phyloP scores from a whole-genome alignment of 2,797 vertebrate species.

The Tokudaia tokunoshimensis region DNA sequence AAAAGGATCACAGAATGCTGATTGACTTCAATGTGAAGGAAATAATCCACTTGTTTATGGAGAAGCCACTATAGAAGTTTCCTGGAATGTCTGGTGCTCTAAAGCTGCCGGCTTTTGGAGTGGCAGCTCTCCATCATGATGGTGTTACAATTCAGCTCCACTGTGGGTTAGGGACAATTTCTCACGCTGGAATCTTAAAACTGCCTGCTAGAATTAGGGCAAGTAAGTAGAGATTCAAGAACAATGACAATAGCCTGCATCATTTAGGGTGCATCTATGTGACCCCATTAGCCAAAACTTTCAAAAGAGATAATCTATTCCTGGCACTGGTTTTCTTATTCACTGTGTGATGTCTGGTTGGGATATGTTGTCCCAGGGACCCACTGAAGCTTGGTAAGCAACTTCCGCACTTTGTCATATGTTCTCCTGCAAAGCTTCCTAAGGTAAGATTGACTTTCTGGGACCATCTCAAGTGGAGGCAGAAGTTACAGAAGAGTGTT shows the following conservation, averaged over 20 bases:
- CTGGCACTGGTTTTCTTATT: neutral
- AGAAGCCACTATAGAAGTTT: neutral
- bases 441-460: neutral
- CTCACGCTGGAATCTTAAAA: neutral
- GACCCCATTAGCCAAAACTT: neutral
- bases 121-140: slow-evolving; percentile 2
- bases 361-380: neutral
- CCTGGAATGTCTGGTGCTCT: neutral
- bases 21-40: neutral
- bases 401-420: neutral
- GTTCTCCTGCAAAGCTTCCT: neutral
- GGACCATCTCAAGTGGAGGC: neutral
- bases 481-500: neutral
- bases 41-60: neutral
- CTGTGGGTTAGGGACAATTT: neutral
- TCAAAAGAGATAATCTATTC: neutral
- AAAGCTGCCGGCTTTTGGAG: neutral
- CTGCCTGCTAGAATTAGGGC: neutral
- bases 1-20: neutral
- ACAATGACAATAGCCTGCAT: neutral
- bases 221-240: neutral
- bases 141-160: neutral
- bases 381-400: neutral
- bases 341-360: neutral
- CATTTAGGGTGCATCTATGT: neutral